A percentile compares a stretch with the other conserved stretches of the same genome.
phyloP scores from a whole-genome alignment of 2,888 invertebrate genomes.

The Chydorus sphaericus region DNA sequence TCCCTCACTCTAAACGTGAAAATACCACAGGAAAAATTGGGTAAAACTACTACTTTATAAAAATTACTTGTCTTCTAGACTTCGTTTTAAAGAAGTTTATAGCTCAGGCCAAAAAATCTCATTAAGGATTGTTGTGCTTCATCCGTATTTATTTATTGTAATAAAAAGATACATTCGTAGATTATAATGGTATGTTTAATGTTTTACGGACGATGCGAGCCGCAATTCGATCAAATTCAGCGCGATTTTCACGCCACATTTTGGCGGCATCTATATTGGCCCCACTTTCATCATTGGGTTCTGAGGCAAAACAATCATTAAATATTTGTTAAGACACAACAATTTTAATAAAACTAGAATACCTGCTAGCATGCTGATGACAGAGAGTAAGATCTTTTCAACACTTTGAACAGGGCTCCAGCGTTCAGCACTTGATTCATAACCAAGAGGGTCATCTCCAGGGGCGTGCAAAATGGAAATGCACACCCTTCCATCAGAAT shows the following conservation, averaged over 20 bases:
- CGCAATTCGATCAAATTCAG: slow-evolving; percentile 85
- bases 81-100: no score
- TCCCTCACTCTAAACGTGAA: no score
- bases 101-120: no score
- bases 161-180: slow-evolving; percentile 49
- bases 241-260: slow-evolving; percentile 94
- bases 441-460: slow-evolving; percentile 99
- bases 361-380: slow-evolving; percentile 95
- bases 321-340: background rate
- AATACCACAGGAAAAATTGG: no score
- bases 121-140: no score
- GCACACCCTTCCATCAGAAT: slow-evolving; percentile 93
- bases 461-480: slow-evolving; percentile 98
- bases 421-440: slow-evolving; percentile 91
- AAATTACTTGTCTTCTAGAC: no score
- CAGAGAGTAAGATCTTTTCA: slow-evolving; percentile 94
- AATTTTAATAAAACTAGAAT: slow-evolving; percentile 14
- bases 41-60: no score
- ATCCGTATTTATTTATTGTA: background rate
- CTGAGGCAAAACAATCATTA: slow-evolving; percentile 34
- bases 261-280: slow-evolving; percentile 99
- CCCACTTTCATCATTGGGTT: slow-evolving; percentile 97
- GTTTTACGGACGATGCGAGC: slow-evolving; percentile 82
- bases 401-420: slow-evolving; percentile 99
- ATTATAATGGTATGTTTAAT: slow-evolving; percentile 46